These are phyloP conservation scores for Hirundichthys speculiger DNA, from an alignment of 2,113 vertebrate genomes.

Conservation along the genomic window DNA sequence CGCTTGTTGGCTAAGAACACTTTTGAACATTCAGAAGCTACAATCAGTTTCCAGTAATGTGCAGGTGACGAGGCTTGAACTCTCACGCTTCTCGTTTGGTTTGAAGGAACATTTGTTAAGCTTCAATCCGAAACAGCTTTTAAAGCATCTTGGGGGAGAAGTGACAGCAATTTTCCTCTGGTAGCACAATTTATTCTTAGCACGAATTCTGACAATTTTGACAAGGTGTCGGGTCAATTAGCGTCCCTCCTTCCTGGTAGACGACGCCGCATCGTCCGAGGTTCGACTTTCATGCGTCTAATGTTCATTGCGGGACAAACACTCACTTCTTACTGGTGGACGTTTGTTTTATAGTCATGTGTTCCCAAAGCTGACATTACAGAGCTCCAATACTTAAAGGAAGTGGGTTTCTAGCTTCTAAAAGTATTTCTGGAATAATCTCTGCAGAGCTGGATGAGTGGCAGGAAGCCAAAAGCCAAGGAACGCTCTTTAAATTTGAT, in stretches of 20 bases:
- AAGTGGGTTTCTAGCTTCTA: background rate
- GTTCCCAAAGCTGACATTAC: background rate
- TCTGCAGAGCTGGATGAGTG: no score
- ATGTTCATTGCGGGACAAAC: no score
- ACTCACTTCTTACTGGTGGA: background rate
- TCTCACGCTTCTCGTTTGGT: constrained; percentile 40
- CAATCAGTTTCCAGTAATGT: constrained; percentile 38
- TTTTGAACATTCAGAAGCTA: constrained; percentile 67
- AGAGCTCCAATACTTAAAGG: background rate
- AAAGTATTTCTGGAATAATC: no score
- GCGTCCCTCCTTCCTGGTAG: background rate
- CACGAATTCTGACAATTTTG: background rate
- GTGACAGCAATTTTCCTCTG: background rate
- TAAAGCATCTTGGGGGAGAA: background rate
- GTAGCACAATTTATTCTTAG: background rate
- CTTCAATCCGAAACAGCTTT: constrained; percentile 39
- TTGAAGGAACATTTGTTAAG: constrained; percentile 35
- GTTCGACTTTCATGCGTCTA: constrained; percentile 3
- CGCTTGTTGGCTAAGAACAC: constrained; percentile 72
- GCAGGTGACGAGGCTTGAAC: constrained; percentile 24
- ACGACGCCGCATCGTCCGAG: background rate
- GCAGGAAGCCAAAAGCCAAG: no score
- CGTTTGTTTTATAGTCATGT: background rate
- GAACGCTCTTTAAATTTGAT: no score
- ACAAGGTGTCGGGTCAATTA: background rate